Evolutionary conservation across 2,888 invertebrate genomes (phyloP).

Genomic region (Chaetogeoica ovagalla): DNA sequence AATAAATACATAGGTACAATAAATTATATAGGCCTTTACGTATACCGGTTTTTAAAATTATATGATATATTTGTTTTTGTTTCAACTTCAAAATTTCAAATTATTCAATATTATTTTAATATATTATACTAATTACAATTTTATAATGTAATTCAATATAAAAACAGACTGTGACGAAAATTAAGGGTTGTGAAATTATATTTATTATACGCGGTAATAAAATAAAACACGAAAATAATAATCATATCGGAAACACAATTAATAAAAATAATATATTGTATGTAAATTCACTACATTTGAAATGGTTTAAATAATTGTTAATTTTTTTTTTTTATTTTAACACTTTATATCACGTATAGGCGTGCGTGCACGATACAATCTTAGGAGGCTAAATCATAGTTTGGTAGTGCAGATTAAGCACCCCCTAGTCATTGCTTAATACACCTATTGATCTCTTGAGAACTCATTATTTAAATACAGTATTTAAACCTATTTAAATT

Average conservation of each 20-base stretch:
- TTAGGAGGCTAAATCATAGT: too few relatives aligned
- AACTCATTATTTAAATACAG: too few relatives aligned
- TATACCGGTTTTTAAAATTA: not conserved
- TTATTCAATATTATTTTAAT: slow-evolving; percentile 5
- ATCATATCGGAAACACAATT: slow-evolving; percentile 40
- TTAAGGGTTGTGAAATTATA: slow-evolving; percentile 52
- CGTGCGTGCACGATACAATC: too few relatives aligned
- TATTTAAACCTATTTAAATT: too few relatives aligned
- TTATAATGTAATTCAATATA: slow-evolving; percentile 32
- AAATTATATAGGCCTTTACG: not conserved
- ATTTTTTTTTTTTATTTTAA: not conserved
- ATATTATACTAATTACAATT: slow-evolving; percentile 9
- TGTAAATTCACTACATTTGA: not conserved
- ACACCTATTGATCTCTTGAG: too few relatives aligned
- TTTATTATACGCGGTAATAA: slow-evolving; percentile 21
- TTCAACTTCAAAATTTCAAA: slow-evolving; percentile 27
- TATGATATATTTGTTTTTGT: not conserved
- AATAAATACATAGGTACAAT: slow-evolving; percentile 14
- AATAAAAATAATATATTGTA: not conserved
- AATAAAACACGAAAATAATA: slow-evolving; percentile 29
- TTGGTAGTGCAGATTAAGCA: too few relatives aligned
- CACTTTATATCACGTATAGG: too few relatives aligned
- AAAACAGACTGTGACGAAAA: slow-evolving; percentile 49
- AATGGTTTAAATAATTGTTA: slow-evolving; percentile 14
- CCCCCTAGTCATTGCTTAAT: too few relatives aligned